Evolutionary conservation across 2,888 invertebrate genomes (phyloP), one percentile per base, ranked within the genome.

Genomic region (Podabrus alpinus): DNA sequence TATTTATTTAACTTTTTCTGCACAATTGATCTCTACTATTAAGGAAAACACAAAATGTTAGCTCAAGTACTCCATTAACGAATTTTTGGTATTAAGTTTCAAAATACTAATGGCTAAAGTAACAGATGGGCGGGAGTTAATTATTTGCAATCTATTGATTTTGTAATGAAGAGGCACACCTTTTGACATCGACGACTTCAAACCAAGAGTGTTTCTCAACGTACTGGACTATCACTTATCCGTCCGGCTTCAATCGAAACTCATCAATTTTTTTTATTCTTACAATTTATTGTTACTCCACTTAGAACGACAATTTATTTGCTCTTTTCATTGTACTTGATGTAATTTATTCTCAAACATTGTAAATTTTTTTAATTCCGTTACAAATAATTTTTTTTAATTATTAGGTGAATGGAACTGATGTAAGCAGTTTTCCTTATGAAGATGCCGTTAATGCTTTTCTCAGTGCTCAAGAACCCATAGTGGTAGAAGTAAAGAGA

Each of bases 381-480:
- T 19, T 25, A 25, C 25, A 25, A 25, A 25, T 25, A 25, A 25
- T 25, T 45, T 59, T 59, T 45, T 59, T 45, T 19, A 13, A 17
- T 59, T 69, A 29, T 87, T 86, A 91, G 91, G 89, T 91, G 77
- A 91, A 91, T 84, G 91, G 91, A 77, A 88, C 88, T 81, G 91
- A 91, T 86, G 89, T 91, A 80, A 90, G 90, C 84, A 89, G 89
- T 83, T 89, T 90, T 84, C 89, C 90, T 79, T 90, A 90, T 84
- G 90, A 90, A 83, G 91, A 91, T 84, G 91, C 90, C 78, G 89
- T 91, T 80, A 88, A 89, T 83, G 89, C 89, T 83, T 91, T 91
- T 85, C 88, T 91, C 82, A 88, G 88, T 80, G 90, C 90, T 75
- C 88, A 89, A 80, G 91, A 91, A 83, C 90, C 91, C 73, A 90